Evolutionary conservation across 1,140 invertebrate genomes (phyloP).

Genomic region (Ectropis grisescens): DNA sequence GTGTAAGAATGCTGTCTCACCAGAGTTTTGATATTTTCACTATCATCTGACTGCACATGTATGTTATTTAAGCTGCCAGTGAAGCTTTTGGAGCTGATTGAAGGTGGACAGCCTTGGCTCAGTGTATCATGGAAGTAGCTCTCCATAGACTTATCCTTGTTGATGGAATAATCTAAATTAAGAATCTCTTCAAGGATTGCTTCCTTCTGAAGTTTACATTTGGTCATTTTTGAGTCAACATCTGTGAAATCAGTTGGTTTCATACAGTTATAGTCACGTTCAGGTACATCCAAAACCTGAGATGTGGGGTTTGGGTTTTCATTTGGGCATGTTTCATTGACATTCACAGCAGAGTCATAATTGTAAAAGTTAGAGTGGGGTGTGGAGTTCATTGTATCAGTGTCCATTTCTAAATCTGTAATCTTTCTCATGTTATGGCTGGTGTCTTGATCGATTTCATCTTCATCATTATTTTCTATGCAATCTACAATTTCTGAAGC

Average conservation of each 20-base stretch:
- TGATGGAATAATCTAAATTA: no score
- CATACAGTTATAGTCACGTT: conserved; percentile 33
- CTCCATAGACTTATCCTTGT: no score
- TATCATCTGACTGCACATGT: conserved; percentile 38
- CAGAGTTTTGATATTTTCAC: conserved; percentile 52
- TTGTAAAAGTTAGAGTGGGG: no score
- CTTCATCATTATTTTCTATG: conserved; percentile 10
- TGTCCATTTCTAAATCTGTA: no score
- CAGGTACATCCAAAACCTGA: conserved; percentile 40
- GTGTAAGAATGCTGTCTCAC: conserved; percentile 75
- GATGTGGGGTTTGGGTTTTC: no score
- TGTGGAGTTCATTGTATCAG: no score
- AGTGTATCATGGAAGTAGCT: conserved; percentile 21
- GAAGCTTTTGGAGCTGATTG: conserved; percentile 55
- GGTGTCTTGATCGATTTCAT: conserved; percentile 6
- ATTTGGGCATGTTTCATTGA: conserved; percentile 38
- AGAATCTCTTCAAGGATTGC: no score
- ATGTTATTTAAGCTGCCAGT: conserved; percentile 62
- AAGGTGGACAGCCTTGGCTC: conserved; percentile 37
- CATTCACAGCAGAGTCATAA: conserved; percentile 42
- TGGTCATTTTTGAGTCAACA: no score
- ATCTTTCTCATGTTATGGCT: no score
- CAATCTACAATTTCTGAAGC: conserved; percentile 42
- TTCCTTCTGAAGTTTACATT: no score
- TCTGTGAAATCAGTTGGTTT: conserved; percentile 13